Base-by-base conservation (phyloP, 2,113 vertebrate genomes). In the Rhizomys pruinosus region DNA sequence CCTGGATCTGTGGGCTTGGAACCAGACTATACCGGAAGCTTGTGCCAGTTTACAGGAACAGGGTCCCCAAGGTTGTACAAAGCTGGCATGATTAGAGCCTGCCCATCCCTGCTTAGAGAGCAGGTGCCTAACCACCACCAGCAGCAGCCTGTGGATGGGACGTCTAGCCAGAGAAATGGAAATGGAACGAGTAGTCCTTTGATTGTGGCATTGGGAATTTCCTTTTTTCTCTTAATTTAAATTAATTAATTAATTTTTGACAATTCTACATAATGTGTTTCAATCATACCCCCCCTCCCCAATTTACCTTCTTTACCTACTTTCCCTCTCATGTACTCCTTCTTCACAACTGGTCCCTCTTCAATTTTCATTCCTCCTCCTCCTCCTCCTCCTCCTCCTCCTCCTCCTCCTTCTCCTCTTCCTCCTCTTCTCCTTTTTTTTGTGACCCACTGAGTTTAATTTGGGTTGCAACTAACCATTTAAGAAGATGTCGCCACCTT, bases 21-120 rank as follows among this genome's bases (percentile, higher is more conserved):
- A 39, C 27, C 0, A 63, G 55, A 25, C 44, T 20, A 9, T 12
- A 61, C 47, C 20, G 16, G 23, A 2, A 7, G 0, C 3, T 27
- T 16, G 17, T 22, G 68, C 71, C 10, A 20, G 55, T 7, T 71
- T 84, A 19, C 20, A 68, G 64, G 69, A 52, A 5, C 4, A 25
- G 52, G 2, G 23, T 9, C 32, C 7, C 34, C 19, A n/a, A n/a
- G 37, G 16, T 1, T 29, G 86, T 23, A 3, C 17, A 71, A 7
- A 57, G 55, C 61, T 44, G 13, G 34, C 19, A 13, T 2, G 42
- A 37, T 37, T 11, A 23, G 29, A 47, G 57, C 59, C 69, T 73
- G 39, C 39, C 73, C 29, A 17, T 22, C 61, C n/a, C 55, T 59
- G 10, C 34, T 15, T 11, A 27, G 2, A 55, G 63, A 59, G 57